Percentiles rank a stretch among this genome's conserved stretches.
Conservation (phyloP, 2,888 invertebrate species). For the Cinara cedri region DNA sequence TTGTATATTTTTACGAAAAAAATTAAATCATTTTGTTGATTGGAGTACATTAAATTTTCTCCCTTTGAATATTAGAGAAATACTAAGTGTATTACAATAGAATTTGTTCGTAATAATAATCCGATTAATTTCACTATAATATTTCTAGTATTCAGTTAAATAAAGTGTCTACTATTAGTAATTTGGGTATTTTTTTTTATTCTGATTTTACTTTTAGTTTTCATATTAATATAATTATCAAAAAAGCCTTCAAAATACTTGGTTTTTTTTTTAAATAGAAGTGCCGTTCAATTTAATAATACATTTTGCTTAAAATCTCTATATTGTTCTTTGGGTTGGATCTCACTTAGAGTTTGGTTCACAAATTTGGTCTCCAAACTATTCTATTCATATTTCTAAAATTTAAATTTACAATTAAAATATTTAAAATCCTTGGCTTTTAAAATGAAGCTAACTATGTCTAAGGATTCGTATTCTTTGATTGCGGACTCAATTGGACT, state of each 20-base stretch:
- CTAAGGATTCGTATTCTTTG: too few relatives aligned
- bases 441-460: too few relatives aligned
- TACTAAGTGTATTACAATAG: neutral
- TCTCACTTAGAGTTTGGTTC: too few relatives aligned
- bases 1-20: neutral
- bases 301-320: too few relatives aligned
- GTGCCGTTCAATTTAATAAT: neutral
- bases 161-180: neutral
- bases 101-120: too few relatives aligned
- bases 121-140: too few relatives aligned
- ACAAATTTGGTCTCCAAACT: too few relatives aligned
- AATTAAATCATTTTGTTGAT: neutral
- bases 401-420: neutral
- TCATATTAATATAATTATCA: too few relatives aligned
- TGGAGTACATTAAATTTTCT: neutral
- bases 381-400: neutral
- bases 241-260: too few relatives aligned
- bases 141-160: neutral
- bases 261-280: too few relatives aligned
- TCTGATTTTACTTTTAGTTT: neutral
- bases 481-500: too few relatives aligned
- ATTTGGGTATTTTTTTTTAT: neutral
- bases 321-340: too few relatives aligned
- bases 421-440: slow-evolving; percentile 3
- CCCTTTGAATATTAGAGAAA: neutral